A percentile compares a stretch with the other conserved stretches of the same genome.
Evolutionary conservation across 2,797 vertebrate species (phyloP).

Genomic region (Mormyrus proboscirostris): DNA sequence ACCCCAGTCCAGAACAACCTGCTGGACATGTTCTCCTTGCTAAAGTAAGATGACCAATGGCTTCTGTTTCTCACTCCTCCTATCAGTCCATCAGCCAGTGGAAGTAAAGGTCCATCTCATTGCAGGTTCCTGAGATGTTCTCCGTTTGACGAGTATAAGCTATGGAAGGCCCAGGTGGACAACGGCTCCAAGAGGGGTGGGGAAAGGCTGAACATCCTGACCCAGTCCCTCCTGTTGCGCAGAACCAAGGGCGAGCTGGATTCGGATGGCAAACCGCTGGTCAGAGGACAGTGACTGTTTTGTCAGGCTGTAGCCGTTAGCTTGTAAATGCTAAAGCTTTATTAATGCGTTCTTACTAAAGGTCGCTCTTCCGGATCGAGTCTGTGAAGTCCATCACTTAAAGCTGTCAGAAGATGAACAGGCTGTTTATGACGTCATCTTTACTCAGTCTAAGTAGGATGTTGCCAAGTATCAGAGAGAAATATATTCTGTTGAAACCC

Average conservation of each 20-base stretch:
- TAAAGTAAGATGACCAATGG: slow-evolving; percentile 69
- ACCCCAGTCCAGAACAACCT: slow-evolving; percentile 97
- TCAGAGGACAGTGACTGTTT: slow-evolving; percentile 40
- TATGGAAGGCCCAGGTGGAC: slow-evolving; percentile 94
- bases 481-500: not conserved
- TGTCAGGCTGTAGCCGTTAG: not conserved
- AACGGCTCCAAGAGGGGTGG: slow-evolving; percentile 82
- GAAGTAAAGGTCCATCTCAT: not conserved
- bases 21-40: slow-evolving; percentile 89
- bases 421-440: slow-evolving; percentile 80
- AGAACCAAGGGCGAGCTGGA: slow-evolving; percentile 82
- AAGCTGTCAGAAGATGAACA: slow-evolving; percentile 78
- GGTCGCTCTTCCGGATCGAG: slow-evolving; percentile 76
- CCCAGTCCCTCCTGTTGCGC: slow-evolving; percentile 76
- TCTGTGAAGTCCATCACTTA: slow-evolving; percentile 66
- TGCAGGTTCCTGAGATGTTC: slow-evolving; percentile 84
- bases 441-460: slow-evolving; percentile 77
- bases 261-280: slow-evolving; percentile 76
- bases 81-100: not conserved
- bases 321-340: not conserved
- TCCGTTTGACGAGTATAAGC: slow-evolving; percentile 85
- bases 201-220: slow-evolving; percentile 85
- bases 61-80: not conserved
- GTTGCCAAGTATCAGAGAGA: not conserved
- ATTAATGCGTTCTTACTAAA: slow-evolving; percentile 34